A percentile compares a stretch with the other conserved stretches of the same genome.
These are phyloP conservation scores for Formica aserva DNA, from an alignment of 2,888 invertebrate genomes.

Conservation along the genomic window DNA sequence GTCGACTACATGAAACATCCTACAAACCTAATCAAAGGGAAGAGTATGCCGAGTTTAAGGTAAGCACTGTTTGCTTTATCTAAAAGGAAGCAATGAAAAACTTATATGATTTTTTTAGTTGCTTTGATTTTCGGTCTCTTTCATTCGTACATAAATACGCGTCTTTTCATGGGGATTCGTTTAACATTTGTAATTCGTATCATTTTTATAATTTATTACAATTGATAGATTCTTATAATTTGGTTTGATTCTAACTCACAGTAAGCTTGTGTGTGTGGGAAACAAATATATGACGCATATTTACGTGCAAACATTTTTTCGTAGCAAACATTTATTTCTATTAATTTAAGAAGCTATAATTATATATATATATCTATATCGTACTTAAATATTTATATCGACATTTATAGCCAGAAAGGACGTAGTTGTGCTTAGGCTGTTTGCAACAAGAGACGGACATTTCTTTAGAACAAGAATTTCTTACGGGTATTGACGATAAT, in stretches of 20 bases:
- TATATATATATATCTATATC: slow-evolving; percentile 11
- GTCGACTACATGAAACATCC: slow-evolving; percentile 87
- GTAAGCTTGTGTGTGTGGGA: background rate
- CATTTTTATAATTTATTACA: slow-evolving; percentile 4
- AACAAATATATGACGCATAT: slow-evolving; percentile 56
- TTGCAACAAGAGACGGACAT: slow-evolving; percentile 65
- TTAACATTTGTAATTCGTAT: background rate
- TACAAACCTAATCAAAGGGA: slow-evolving; percentile 95
- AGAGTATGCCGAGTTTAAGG: slow-evolving; percentile 98
- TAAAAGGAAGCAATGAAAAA: slow-evolving; percentile 12
- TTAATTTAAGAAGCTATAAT: slow-evolving; percentile 35
- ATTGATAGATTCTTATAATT: background rate
- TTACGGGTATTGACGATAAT: slow-evolving; percentile 53
- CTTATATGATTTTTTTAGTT: slow-evolving; percentile 53
- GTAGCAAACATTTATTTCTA: slow-evolving; percentile 47
- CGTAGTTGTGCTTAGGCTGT: slow-evolving; percentile 69
- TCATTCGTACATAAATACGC: slow-evolving; percentile 68
- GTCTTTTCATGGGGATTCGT: slow-evolving; percentile 44
- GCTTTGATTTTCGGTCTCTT: slow-evolving; percentile 48
- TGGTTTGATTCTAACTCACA: background rate
- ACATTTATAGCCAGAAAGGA: slow-evolving; percentile 21
- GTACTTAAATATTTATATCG: slow-evolving; percentile 30
- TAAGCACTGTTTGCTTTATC: slow-evolving; percentile 85
- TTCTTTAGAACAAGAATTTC: slow-evolving; percentile 65
- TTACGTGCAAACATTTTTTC: slow-evolving; percentile 56